These are phyloP conservation scores for Patella vulgata DNA, from an alignment of 1,140 invertebrate species.

Conservation along the genomic window DNA sequence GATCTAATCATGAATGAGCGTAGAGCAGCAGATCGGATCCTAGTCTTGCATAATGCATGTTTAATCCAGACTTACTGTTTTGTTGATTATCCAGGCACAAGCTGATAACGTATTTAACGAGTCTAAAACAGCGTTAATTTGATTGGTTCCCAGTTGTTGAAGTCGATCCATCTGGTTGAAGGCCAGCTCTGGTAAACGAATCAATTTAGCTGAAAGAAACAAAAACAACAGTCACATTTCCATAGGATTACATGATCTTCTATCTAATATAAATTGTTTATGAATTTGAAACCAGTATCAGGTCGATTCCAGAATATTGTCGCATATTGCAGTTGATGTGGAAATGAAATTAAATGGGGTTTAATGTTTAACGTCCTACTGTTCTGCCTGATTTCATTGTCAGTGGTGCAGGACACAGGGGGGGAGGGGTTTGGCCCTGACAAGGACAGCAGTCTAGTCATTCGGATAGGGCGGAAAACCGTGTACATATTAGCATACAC, in stretches of 20 bases:
- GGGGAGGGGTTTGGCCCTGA: background rate
- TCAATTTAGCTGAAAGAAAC: slow-evolving; percentile 36
- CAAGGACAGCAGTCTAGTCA: too few relatives aligned
- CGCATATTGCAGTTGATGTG: background rate
- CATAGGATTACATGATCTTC: background rate
- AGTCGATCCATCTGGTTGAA: slow-evolving; percentile 73
- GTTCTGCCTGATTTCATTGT: too few relatives aligned
- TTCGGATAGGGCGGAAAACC: too few relatives aligned
- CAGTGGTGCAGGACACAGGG: background rate
- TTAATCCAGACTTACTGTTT: slow-evolving; percentile 73
- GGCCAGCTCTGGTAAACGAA: slow-evolving; percentile 69
- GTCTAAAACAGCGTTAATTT: slow-evolving; percentile 86
- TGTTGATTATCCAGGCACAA: slow-evolving; percentile 93
- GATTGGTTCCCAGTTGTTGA: slow-evolving; percentile 69
- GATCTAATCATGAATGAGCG: too few relatives aligned
- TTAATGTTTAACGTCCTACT: too few relatives aligned
- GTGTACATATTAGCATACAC: too few relatives aligned
- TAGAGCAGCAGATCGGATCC: too few relatives aligned
- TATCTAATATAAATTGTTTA: background rate
- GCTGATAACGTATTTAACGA: slow-evolving; percentile 88
- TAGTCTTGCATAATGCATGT: too few relatives aligned
- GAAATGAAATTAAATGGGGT: background rate
- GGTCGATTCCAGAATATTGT: background rate
- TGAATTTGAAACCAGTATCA: too few relatives aligned
- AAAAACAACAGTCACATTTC: background rate